A percentile compares a stretch with the other conserved stretches of the same genome.
These are phyloP conservation scores for Lithosia quadra DNA, from an alignment of 2,888 invertebrate species.

Conservation along the genomic window DNA sequence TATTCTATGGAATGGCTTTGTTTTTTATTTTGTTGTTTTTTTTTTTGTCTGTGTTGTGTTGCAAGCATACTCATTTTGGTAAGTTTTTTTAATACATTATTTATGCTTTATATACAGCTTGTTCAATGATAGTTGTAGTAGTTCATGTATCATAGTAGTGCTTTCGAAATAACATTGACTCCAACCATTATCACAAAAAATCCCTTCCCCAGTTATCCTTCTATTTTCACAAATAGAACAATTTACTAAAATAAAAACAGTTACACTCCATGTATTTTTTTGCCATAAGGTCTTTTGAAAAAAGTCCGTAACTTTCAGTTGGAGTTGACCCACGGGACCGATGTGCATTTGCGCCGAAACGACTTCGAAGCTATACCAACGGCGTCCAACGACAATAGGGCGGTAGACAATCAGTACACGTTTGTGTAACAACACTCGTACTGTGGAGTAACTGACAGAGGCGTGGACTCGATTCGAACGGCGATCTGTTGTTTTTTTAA, in stretches of 20 bases:
- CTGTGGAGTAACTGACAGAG: slow-evolving; percentile 37
- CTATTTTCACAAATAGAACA: too few species aligned
- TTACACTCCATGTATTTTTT: neutral
- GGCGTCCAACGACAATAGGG: slow-evolving; percentile 85
- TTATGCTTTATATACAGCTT: slow-evolving; percentile 50
- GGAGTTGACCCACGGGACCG: slow-evolving; percentile 92
- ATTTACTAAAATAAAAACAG: neutral
- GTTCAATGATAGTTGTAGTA: slow-evolving; percentile 36
- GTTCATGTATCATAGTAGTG: slow-evolving; percentile 31
- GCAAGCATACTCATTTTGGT: slow-evolving; percentile 68
- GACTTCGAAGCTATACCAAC: slow-evolving; percentile 90
- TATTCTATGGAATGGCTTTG: slow-evolving; percentile 82
- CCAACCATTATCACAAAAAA: neutral
- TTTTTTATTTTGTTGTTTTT: slow-evolving; percentile 77
- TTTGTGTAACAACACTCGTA: slow-evolving; percentile 62
- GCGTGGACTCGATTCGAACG: slow-evolving; percentile 13
- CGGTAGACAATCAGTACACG: slow-evolving; percentile 94
- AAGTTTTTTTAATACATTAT: slow-evolving; percentile 66
- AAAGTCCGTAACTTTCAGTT: slow-evolving; percentile 72
- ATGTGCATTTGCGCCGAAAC: slow-evolving; percentile 92
- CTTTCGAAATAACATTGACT: slow-evolving; percentile 39
- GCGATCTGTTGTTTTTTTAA: slow-evolving; percentile 40
- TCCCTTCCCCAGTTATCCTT: neutral
- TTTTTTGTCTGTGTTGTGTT: slow-evolving; percentile 74
- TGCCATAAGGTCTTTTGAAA: neutral